Base-by-base conservation (phyloP, 2,797 vertebrate genomes). In the Squalus acanthias region DNA sequence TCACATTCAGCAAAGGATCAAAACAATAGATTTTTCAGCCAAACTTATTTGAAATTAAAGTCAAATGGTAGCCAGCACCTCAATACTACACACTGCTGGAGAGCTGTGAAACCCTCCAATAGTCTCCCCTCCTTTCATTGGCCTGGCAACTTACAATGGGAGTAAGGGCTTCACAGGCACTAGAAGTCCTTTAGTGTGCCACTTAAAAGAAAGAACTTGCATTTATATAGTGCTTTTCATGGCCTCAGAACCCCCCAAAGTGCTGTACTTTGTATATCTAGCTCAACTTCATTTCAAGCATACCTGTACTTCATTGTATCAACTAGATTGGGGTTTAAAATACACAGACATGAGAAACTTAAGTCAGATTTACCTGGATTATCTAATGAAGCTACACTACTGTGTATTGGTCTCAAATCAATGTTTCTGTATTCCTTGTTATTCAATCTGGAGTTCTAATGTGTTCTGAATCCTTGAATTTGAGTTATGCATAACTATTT, bases 401-500 rank as follows among this genome's bases (percentile, higher is more conserved):
- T 67, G 13, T 10, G 15, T 53, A 72, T 95, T 76, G 50, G 33
- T 95, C 70, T 95, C 29, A 60, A 76, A 76, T 76, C 50, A 60
- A 60, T 29, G 20, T 15, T 76, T 7, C 50, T 76, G 50, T 60
- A 76, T 24, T 76, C 70, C 12, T 74, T 95, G 29, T 76, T 76
- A 95, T 95, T 95, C 26, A 95, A 76, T 76, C 94, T 57, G 53
- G n/a, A 76, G 22, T 53, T 70, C 69, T 13, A 95, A 72, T 74
- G 70, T 95, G 50, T 95, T 53, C 70, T 76, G 70, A 72, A 95
- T 95, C 94, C 50, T 95, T 53, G 70, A 95, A 4, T 29, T 76
- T 95, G 94, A 72, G 70, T 76, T 76, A 67, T 95, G 69, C 94
- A 76, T 95, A 95, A 95, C 50, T 60, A 22, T 76, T 76, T 95